Evolutionary conservation across 2,888 invertebrate species (phyloP).

Genomic region (Melieria crassipennis): DNA sequence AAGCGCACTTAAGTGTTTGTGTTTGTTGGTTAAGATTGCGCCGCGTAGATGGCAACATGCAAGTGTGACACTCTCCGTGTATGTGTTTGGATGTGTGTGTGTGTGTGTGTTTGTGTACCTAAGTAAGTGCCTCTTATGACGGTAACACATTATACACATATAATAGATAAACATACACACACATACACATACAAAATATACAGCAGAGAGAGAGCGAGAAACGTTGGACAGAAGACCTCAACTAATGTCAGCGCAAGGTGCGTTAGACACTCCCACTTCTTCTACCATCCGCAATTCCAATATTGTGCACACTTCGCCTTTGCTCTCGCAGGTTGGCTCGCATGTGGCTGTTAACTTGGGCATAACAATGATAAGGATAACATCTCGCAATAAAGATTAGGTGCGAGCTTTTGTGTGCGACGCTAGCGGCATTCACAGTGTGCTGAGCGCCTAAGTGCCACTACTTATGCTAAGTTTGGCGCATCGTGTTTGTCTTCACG

Average conservation of each 20-base stretch:
- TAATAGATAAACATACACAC: neutral
- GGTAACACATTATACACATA: neutral
- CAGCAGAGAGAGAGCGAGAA: too few species aligned
- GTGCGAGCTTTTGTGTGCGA: neutral
- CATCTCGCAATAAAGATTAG: neutral
- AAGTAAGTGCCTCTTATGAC: slow-evolving; percentile 1
- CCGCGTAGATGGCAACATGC: neutral
- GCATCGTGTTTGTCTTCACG: neutral
- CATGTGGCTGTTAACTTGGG: neutral
- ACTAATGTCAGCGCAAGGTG: too few species aligned
- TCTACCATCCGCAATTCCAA: too few species aligned
- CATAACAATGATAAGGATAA: neutral
- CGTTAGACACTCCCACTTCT: too few species aligned
- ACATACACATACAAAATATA: too few species aligned
- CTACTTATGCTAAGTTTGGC: too few species aligned
- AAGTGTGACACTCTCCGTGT: neutral
- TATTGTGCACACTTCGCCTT: too few species aligned
- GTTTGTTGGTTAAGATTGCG: too few species aligned
- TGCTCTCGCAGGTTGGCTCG: too few species aligned
- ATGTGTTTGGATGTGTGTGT: neutral
- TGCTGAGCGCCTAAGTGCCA: neutral
- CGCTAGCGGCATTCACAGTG: too few species aligned
- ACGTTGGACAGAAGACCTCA: too few species aligned
- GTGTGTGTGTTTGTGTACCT: neutral
- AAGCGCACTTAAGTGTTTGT: too few species aligned